Percentiles rank a stretch among this genome's conserved stretches.
These are phyloP conservation scores for Tridacna gigas DNA, from an alignment of 2,888 invertebrate genomes.

Conservation along the genomic window DNA sequence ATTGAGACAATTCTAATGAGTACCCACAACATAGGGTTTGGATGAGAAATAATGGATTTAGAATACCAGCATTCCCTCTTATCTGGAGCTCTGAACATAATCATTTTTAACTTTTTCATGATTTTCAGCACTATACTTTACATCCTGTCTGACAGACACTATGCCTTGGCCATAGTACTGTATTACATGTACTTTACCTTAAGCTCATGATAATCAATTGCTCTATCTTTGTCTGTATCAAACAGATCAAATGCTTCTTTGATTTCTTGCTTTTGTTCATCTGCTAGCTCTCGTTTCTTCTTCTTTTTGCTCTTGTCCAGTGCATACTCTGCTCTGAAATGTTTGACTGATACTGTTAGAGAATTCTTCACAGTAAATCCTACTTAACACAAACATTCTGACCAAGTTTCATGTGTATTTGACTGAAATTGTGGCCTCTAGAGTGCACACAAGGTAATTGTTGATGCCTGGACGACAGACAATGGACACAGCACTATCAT, in stretches of 20 bases:
- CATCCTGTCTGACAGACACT: too few relatives aligned
- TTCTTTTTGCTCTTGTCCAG: slow-evolving; percentile 82
- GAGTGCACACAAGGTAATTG: too few relatives aligned
- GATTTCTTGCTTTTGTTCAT: slow-evolving; percentile 85
- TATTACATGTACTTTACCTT: slow-evolving; percentile 74
- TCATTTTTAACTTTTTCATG: too few relatives aligned
- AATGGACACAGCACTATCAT: too few relatives aligned
- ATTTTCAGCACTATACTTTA: too few relatives aligned
- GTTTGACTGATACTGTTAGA: background rate
- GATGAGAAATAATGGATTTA: too few relatives aligned
- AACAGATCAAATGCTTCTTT: slow-evolving; percentile 85
- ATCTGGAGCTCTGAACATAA: too few relatives aligned
- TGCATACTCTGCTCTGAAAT: slow-evolving; percentile 79
- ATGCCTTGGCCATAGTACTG: too few relatives aligned
- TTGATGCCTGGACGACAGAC: too few relatives aligned
- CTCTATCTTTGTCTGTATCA: slow-evolving; percentile 85
- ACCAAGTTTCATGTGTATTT: background rate
- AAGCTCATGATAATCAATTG: slow-evolving; percentile 85
- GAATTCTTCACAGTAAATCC: background rate
- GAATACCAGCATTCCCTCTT: too few relatives aligned
- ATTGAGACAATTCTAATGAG: too few relatives aligned
- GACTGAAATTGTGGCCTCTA: background rate
- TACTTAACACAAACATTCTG: background rate
- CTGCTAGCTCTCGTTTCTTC: slow-evolving; percentile 82
- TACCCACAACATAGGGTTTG: too few relatives aligned